Base-by-base conservation (phyloP, 53 echinoderm and acorn worm genomes). In the Mesocentrotus franciscanus region DNA sequence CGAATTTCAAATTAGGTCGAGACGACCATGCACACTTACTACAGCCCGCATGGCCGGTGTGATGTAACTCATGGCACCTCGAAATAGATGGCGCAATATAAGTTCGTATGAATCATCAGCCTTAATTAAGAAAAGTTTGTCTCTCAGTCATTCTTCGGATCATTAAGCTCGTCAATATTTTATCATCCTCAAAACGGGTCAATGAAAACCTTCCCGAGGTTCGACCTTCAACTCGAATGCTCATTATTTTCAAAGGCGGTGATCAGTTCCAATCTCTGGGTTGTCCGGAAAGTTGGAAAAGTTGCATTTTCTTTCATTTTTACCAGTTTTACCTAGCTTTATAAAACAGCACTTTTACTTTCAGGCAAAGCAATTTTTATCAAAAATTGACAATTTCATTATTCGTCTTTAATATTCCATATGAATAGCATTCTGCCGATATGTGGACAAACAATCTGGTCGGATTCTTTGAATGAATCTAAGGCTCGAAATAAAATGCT, bases 101-200 rank as follows among this genome's bases (percentile, higher is more conserved):
- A 42, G 16, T 10, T 0, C 20, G 81, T 42, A 81, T 81, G 81
- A 81, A 20, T 81, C 81, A 81, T 81, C 36, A 20, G 10, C 33
- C 20, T 27, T 42, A 81, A 81, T 81, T 39, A 81, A 81, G 81
- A 81, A 15, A 33, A 42, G 39, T 81, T 81, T 42, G 81, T 81
- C 17, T 81, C 81, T 39, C 33, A 81, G 29, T 36, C 42, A 39
- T 81, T 81, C 81, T 81, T 81, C 36, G 81, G 81, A 81, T 81
- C 81, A 81, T 81, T 81, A 81, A 81, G 39, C 33, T 42, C 42
- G 22, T 81, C 81, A 22, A 81, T 39, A 81, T 76, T 76, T 76
- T 14, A 76, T 76, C 27, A 76, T 42, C 81, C 81, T 81, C 29
- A 81, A 32, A 39, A 39, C 64, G 64, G 36, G 42, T 36, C 36